These are phyloP conservation scores for Desmophyllum pertusum DNA, from an alignment of 92 coral and sea anemone species.

Conservation along the genomic window DNA sequence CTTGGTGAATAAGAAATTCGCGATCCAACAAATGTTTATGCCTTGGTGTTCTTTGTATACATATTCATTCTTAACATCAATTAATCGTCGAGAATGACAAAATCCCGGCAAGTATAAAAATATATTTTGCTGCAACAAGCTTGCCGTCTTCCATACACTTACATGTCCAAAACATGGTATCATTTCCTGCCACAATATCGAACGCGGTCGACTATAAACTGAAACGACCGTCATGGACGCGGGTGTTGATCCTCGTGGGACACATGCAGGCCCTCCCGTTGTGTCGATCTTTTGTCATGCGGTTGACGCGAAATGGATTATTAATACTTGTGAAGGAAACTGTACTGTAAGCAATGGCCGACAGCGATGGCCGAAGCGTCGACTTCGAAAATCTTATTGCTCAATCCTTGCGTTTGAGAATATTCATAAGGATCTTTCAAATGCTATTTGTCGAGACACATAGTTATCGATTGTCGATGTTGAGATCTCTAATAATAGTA, in stretches of 20 bases:
- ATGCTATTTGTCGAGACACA: neutral
- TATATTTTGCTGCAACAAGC: too few relatives aligned
- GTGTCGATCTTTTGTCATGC: conserved; percentile 32
- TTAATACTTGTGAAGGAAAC: neutral
- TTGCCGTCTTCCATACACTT: neutral
- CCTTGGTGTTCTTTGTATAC: neutral
- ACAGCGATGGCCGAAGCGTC: neutral
- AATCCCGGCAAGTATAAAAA: neutral
- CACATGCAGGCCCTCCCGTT: conserved; percentile 10
- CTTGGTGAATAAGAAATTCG: neutral
- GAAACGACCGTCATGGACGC: conserved; percentile 11
- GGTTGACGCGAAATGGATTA: conserved; percentile 27
- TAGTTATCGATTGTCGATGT: neutral
- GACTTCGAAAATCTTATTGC: neutral
- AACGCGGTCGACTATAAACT: neutral
- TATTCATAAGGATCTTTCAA: too few relatives aligned
- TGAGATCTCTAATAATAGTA: neutral
- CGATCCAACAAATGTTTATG: neutral
- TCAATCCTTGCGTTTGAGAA: too few relatives aligned
- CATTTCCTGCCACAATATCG: neutral
- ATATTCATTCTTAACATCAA: neutral
- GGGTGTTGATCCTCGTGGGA: conserved; percentile 39
- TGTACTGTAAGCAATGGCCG: conserved; percentile 2
- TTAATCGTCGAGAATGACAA: neutral
- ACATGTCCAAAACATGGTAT: neutral